Evolutionary conservation across 2,888 invertebrate species (phyloP).

Genomic region (Dicycla oo): DNA sequence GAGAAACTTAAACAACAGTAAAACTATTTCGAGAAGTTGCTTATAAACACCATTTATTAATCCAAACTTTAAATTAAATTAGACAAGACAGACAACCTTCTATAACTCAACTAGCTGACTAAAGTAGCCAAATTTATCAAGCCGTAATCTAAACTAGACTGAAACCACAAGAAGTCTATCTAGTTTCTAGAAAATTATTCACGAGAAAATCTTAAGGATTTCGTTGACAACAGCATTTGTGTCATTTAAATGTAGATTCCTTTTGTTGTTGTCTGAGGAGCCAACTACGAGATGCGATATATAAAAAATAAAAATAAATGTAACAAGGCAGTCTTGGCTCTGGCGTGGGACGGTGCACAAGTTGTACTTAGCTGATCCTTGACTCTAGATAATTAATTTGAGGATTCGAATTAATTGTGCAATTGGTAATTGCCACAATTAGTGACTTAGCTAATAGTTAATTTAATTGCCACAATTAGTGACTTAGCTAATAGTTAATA

Average conservation of each 20-base stretch:
- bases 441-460: too few species aligned
- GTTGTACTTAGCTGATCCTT: too few species aligned
- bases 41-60: conserved; percentile 13
- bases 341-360: too few species aligned
- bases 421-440: too few species aligned
- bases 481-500: too few species aligned
- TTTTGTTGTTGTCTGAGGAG: background rate
- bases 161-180: conserved; percentile 5
- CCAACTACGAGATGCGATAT: too few species aligned
- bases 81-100: background rate
- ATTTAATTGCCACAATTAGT: too few species aligned
- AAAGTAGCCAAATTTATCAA: conserved; percentile 33
- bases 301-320: too few species aligned
- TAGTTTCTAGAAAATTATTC: conserved; percentile 10
- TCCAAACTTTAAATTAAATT: conserved; percentile 12
- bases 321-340: too few species aligned
- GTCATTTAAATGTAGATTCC: background rate
- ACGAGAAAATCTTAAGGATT: background rate
- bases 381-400: too few species aligned
- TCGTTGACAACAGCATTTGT: conserved; percentile 6
- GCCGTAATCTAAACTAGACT: conserved; percentile 10
- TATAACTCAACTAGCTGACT: conserved; percentile 7
- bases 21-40: background rate
- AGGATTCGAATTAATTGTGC: too few species aligned
- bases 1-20: background rate